These are phyloP conservation scores for Himalopsyche phryganea DNA, from an alignment of 1,140 invertebrate species.

Conservation along the genomic window DNA sequence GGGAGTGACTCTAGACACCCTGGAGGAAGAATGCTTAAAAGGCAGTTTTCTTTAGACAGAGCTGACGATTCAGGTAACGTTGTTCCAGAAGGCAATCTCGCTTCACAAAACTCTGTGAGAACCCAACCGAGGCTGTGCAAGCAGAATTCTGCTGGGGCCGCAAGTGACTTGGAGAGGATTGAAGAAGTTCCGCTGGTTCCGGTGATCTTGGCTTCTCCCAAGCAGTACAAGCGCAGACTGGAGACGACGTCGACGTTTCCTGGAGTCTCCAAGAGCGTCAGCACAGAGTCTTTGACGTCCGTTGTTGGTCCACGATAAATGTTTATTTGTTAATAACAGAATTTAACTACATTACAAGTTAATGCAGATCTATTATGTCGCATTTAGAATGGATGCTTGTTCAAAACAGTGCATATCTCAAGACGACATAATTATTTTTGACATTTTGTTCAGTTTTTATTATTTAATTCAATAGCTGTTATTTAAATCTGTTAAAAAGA, in stretches of 20 bases:
- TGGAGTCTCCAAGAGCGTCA: conserved; percentile 28
- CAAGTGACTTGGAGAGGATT: conserved; percentile 66
- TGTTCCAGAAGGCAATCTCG: conserved; percentile 38
- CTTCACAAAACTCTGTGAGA: conserved; percentile 34
- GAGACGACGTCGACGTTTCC: conserved; percentile 32
- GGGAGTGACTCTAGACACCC: conserved; percentile 37
- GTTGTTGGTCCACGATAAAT: conserved; percentile 5
- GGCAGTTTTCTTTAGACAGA: conserved; percentile 69
- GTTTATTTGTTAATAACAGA: too few relatives aligned
- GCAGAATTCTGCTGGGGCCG: conserved; percentile 68
- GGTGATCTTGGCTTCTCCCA: conserved; percentile 24
- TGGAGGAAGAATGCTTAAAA: conserved; percentile 55
- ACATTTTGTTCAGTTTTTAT: too few relatives aligned
- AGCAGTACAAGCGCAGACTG: conserved; percentile 25
- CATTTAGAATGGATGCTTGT: too few relatives aligned
- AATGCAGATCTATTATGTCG: too few relatives aligned
- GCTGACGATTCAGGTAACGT: conserved; percentile 53
- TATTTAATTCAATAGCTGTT: too few relatives aligned
- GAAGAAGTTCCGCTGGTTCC: conserved; percentile 58
- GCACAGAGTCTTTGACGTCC: conserved; percentile 37
- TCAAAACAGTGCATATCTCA: too few relatives aligned
- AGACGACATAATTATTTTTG: too few relatives aligned
- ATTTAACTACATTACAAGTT: too few relatives aligned
- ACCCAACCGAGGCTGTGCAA: conserved; percentile 55
- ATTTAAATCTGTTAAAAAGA: too few relatives aligned